Base-by-base conservation (phyloP, 2,888 invertebrate species). In the Leptopilina myrica region DNA sequence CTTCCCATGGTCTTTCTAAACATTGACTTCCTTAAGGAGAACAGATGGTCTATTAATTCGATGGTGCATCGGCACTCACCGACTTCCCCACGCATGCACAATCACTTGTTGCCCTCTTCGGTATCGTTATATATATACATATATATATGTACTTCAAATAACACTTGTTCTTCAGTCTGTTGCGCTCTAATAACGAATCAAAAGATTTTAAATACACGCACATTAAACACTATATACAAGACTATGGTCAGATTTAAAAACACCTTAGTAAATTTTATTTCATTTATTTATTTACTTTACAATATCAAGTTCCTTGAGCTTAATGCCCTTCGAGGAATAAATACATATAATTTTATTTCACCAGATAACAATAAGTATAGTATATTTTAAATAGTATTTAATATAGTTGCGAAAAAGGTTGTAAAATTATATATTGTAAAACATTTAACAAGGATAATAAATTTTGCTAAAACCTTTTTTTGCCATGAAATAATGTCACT, bases 1-100 rank as follows among this genome's bases (percentile, higher is more conserved):
- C 88, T 91, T 91, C 91, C 91, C 91, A 91, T 91, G 91, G 88
- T 89, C 90, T 89, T 90, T 89, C 90, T 90, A 90, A 91, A 90
- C 91, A 90, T 89, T 89, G 88, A 91, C 90, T 91, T 91, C 91
- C 91, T 91, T 86, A 86, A 88, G 83, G 84, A 85, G 82, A 87
- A 87, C 91, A 91, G 91, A 91, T 91, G 91, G 91, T 87, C 90
- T 89, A 89, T 91, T 91, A 91, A 90, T 91, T 90, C 89, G 83
- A 82, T 80, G 84, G 80, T 62, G 62, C 20, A 53, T 69, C 49
- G 69, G 49, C 76, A 76, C 62, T 76, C 76, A 76, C 43, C 26
- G 14, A 78, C 81, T 81, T 84, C 81, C 83, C 82, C 79, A 77
- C 73, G 79, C 81, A 80, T 67, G 76, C 67, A 78, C 79, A 67